Conservation (phyloP, 2,888 invertebrate genomes). For the Metalampra italica region DNA sequence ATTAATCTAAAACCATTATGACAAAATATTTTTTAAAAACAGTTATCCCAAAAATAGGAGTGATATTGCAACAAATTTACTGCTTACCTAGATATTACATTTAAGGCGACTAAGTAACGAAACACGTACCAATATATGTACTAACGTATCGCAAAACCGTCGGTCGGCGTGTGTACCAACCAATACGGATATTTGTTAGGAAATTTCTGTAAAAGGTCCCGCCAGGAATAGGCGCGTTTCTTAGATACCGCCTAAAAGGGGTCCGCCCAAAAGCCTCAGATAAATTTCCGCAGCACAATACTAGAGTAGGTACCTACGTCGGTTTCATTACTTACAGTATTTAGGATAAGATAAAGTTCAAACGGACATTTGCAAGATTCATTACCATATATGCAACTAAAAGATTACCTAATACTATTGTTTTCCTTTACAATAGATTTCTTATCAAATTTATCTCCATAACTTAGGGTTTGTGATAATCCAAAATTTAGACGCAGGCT, state of each 20-base stretch:
- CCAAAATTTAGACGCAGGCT: no score
- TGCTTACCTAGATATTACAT: no score
- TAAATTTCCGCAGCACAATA: neutral
- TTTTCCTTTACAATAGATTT: neutral
- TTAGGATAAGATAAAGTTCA: neutral
- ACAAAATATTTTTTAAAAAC: no score
- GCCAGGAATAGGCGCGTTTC: conserved; percentile 5
- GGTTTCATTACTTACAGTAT: no score
- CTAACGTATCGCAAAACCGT: conserved; percentile 8
- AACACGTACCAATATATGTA: no score
- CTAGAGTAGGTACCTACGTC: neutral
- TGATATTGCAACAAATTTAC: no score
- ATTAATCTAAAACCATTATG: no score
- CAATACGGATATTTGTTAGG: conserved; percentile 20
- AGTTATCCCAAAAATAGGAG: no score
- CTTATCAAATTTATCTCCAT: no score
- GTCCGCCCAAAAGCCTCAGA: neutral
- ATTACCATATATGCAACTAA: no score
- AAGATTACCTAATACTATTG: neutral
- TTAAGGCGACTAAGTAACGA: no score
- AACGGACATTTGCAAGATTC: neutral
- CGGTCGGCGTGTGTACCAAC: neutral
- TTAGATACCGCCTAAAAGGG: conserved; percentile 4
- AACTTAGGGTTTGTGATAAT: no score
- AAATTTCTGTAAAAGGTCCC: conserved; percentile 18